Percentiles rank a stretch among this genome's conserved stretches.
Evolutionary conservation across 1,140 invertebrate genomes (phyloP).

Genomic region (Camponotus floridanus): DNA sequence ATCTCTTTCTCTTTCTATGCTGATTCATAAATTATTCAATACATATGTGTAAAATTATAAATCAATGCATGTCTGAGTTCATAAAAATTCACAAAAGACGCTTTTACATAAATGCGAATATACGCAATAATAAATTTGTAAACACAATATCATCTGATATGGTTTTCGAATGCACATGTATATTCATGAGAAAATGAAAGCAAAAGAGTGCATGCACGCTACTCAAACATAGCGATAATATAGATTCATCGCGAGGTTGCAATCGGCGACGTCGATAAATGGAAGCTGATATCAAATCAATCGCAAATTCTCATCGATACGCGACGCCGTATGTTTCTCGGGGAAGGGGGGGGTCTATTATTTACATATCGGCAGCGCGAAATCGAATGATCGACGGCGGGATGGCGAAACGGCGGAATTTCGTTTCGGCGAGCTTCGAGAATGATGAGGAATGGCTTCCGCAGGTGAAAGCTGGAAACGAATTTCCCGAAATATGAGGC

Average conservation of each 20-base stretch:
- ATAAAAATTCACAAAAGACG: no score
- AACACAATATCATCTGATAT: background rate
- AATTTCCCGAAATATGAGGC: conserved; percentile 40
- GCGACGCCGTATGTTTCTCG: conserved; percentile 16
- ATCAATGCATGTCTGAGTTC: background rate
- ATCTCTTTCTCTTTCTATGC: no score
- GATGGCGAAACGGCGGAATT: conserved; percentile 47
- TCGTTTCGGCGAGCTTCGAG: conserved; percentile 37
- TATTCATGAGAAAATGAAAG: background rate
- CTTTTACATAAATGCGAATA: background rate
- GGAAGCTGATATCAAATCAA: conserved; percentile 51
- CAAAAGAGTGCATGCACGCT: background rate
- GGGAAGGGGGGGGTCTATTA: conserved; percentile 28
- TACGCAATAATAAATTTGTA: background rate
- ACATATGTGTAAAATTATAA: background rate
- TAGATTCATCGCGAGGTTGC: conserved; percentile 36
- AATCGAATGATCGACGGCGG: conserved; percentile 58
- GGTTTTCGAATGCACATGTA: background rate
- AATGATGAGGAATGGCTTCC: conserved; percentile 37
- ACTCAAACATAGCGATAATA: conserved; percentile 15
- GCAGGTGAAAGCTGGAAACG: conserved; percentile 54
- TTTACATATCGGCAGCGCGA: conserved; percentile 54
- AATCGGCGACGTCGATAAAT: conserved; percentile 48
- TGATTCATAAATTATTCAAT: background rate
- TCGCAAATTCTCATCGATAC: conserved; percentile 48